Evolutionary conservation across 1,140 invertebrate species (phyloP).

Genomic region (Micrasema longulum): DNA sequence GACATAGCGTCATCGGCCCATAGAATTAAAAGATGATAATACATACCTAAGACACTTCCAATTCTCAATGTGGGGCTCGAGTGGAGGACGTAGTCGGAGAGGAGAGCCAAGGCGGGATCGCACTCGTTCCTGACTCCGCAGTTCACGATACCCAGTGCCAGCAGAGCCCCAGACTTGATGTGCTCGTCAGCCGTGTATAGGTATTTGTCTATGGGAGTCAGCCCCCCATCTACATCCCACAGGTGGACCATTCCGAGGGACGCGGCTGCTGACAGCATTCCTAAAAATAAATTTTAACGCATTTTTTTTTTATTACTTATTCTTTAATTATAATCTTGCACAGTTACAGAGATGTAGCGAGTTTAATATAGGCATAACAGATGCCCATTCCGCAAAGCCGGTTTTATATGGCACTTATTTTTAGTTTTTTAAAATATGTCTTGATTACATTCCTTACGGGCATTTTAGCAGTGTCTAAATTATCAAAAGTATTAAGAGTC

Average conservation of each 20-base stretch:
- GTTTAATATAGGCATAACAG: too few relatives aligned
- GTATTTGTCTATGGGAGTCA: slow-evolving; percentile 99
- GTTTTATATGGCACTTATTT: too few relatives aligned
- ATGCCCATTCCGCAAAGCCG: too few relatives aligned
- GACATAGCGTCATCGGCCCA: too few relatives aligned
- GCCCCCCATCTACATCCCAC: slow-evolving; percentile 98
- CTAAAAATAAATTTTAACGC: slow-evolving; percentile 51
- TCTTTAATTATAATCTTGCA: too few relatives aligned
- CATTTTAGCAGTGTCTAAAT: too few relatives aligned
- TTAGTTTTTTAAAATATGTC: too few relatives aligned
- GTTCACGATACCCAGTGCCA: slow-evolving; percentile 98
- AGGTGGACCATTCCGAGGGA: slow-evolving; percentile 92
- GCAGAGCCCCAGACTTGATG: slow-evolving; percentile 94
- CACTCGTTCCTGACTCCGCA: slow-evolving; percentile 98
- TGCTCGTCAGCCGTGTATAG: slow-evolving; percentile 96
- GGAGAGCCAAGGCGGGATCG: slow-evolving; percentile 95
- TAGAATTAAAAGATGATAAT: too few relatives aligned
- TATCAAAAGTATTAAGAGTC: too few relatives aligned
- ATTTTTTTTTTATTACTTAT: too few relatives aligned
- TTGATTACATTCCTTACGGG: too few relatives aligned
- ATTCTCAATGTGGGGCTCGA: slow-evolving; percentile 91
- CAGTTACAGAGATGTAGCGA: too few relatives aligned
- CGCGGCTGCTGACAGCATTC: slow-evolving; percentile 97
- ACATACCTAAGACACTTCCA: slow-evolving; percentile 89
- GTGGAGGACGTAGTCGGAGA: slow-evolving; percentile 96